Base-by-base conservation (phyloP, 2,797 vertebrate genomes). In the Cirrhinus molitorella region DNA sequence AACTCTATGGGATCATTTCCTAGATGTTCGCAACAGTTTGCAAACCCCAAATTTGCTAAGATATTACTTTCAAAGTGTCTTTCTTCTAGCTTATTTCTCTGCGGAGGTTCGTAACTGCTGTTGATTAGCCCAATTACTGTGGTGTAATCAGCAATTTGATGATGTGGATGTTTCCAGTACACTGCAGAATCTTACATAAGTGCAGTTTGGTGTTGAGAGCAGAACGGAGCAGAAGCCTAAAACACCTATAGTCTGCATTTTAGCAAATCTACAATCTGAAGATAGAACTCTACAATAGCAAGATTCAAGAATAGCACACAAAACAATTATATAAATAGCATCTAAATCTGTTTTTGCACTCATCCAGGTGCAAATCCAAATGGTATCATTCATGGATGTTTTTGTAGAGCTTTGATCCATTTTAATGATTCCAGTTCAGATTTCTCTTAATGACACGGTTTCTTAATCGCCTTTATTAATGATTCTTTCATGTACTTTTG, bases 71-170 rank as follows among this genome's bases (percentile, higher is more conserved):
- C 61, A 53, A 75, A 67, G n/a, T 82, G 72, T 17, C 71, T 45
- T 75, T 40, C 37, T 73, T 55, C 31, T 65, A 13, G 31, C 12
- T 37, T 75, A 49, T 74, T 66, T 43, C 71, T 83, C 80, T 23
- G 16, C 4, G 12, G 61, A 75, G 61, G n/a, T 75, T 75, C 23
- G 3, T 75, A 65, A 83, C 61, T 43, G 80, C 71, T 55, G 71
- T 83, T 74, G 47, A 66, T 83, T 74, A 83, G 47, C 34, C 31
- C 72, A 83, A 83, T 83, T 83, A 83, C 72, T n/a, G 37, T 28
- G 31, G 45, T 21, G 59, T 45, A 67, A 65, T 83, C 81, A 55
- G 72, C 71, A 83, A 55, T 76, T 74, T 76, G 61, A 74, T 55
- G 57, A 81, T 61, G 19, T 34, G 55, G 28, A 65, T 82, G 71